phyloP scores from a whole-genome alignment of 2,113 vertebrate species.

The Emberiza fucata region DNA sequence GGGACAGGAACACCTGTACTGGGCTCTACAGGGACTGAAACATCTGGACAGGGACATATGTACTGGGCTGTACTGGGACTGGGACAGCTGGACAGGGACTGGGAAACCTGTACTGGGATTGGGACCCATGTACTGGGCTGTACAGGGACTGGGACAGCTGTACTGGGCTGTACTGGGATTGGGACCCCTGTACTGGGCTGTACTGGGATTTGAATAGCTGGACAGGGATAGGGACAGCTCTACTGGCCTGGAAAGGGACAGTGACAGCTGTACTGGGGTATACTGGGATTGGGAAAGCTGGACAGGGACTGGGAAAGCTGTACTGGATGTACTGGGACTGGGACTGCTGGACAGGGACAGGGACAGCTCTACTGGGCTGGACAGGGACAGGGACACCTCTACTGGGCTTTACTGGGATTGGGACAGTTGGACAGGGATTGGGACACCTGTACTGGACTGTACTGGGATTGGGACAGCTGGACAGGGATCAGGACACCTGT shows the following conservation, averaged over 20 bases:
- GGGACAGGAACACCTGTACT: neutral
- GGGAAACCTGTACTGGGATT: rapidly evolving
- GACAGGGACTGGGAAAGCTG: too few relatives aligned
- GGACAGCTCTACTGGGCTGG: too few relatives aligned
- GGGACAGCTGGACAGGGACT: neutral
- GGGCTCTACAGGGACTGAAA: neutral
- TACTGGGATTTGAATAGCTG: too few relatives aligned
- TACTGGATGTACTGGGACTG: too few relatives aligned
- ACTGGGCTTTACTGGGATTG: neutral
- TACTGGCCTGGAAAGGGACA: neutral
- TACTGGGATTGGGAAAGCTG: too few relatives aligned
- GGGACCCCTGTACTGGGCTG: neutral
- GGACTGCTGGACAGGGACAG: too few relatives aligned
- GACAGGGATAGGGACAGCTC: rapidly evolving
- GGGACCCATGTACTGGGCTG: neutral
- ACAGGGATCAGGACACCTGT: neutral
- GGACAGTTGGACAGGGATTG: too few relatives aligned
- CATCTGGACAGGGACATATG: neutral
- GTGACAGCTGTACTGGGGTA: too few relatives aligned
- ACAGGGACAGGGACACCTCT: neutral
- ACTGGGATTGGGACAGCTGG: too few relatives aligned
- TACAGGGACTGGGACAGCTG: neutral
- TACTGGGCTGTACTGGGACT: too few relatives aligned
- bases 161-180: neutral
- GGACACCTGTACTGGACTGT: too few relatives aligned